Conservation (phyloP, 2,888 invertebrate genomes). For the Invenusta paracnida region DNA sequence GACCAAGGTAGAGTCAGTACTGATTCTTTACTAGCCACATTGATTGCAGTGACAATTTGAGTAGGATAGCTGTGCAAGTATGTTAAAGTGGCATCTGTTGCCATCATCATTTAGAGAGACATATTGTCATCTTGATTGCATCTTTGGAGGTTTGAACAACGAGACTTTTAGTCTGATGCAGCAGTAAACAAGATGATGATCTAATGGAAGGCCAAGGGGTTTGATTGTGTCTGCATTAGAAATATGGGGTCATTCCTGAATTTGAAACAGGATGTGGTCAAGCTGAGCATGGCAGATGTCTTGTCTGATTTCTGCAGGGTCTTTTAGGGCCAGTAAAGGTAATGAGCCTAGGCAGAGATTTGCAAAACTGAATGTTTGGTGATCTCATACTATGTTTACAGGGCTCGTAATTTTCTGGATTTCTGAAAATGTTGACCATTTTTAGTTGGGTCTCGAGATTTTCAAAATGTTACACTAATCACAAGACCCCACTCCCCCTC, state of each 20-base stretch:
- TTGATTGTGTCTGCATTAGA: slow-evolving; percentile 23
- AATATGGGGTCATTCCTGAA: not conserved
- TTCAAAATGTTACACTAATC: too few relatives aligned
- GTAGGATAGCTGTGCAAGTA: too few relatives aligned
- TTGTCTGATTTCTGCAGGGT: slow-evolving; percentile 22
- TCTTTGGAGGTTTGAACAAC: not conserved
- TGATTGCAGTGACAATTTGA: not conserved
- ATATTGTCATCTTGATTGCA: not conserved
- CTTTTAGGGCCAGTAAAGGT: slow-evolving; percentile 24
- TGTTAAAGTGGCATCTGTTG: not conserved
- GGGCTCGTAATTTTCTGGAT: too few relatives aligned
- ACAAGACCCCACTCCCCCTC: too few relatives aligned
- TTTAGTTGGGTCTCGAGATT: too few relatives aligned
- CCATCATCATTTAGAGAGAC: not conserved
- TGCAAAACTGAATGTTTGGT: not conserved
- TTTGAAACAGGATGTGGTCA: not conserved
- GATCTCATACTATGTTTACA: not conserved
- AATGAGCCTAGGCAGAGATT: slow-evolving; percentile 1
- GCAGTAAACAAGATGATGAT: not conserved
- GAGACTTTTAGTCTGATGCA: not conserved
- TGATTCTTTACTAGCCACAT: not conserved
- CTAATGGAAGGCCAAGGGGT: not conserved
- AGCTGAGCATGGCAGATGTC: slow-evolving; percentile 14
- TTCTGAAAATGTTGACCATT: too few relatives aligned
- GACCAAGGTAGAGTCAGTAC: not conserved